Conservation (phyloP, 2,888 invertebrate species). For the Dynastes tityus region DNA sequence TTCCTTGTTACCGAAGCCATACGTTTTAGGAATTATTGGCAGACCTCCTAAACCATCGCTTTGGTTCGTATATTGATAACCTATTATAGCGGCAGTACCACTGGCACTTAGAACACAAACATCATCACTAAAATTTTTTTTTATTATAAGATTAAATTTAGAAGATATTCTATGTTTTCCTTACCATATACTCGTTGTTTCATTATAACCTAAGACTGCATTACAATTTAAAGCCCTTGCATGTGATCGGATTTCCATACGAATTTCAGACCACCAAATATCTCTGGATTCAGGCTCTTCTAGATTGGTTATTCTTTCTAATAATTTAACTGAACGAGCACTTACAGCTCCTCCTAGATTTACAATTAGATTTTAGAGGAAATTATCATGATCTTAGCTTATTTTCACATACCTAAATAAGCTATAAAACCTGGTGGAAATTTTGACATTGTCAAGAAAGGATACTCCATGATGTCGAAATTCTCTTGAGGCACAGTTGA, state of each 20-base stretch:
- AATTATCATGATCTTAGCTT: not conserved
- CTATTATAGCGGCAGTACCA: constrained; percentile 93
- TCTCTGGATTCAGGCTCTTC: constrained; percentile 94
- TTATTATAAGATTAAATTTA: not conserved
- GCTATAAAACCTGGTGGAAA: constrained; percentile 92
- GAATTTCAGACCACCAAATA: constrained; percentile 97
- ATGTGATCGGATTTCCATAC: constrained; percentile 96
- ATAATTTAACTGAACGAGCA: constrained; percentile 86
- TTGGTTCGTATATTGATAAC: constrained; percentile 72
- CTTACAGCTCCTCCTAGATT: constrained; percentile 84
- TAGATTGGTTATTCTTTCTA: constrained; percentile 86
- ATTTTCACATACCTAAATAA: constrained; percentile 81
- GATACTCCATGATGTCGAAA: constrained; percentile 94
- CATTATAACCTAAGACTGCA: constrained; percentile 94
- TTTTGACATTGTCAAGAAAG: constrained; percentile 93
- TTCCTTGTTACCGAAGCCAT: constrained; percentile 59
- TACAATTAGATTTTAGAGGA: constrained; percentile 8
- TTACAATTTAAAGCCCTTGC: constrained; percentile 94
- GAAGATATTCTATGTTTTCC: constrained; percentile 52
- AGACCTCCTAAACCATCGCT: constrained; percentile 61
- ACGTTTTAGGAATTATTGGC: constrained; percentile 53
- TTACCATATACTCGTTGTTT: constrained; percentile 93
- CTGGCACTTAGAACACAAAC: constrained; percentile 94
- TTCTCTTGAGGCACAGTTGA: constrained; percentile 83
- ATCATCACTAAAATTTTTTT: constrained; percentile 84